Evolutionary conservation across 1,140 invertebrate genomes (phyloP), one percentile per base, ranked within the genome.

Genomic region (Trichonephila clavata): DNA sequence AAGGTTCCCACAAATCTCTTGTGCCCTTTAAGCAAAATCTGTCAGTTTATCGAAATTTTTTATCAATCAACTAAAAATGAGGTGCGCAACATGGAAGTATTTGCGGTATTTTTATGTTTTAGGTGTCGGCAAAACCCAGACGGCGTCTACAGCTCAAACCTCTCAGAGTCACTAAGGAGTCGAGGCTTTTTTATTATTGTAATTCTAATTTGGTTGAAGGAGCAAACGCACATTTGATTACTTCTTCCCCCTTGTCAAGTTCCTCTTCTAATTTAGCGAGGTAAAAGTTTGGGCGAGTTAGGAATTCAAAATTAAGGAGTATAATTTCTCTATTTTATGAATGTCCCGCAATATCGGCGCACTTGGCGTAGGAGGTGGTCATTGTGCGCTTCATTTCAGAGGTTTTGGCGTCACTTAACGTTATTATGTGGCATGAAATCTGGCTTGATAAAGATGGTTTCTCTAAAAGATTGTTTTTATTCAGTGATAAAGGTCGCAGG

Each of bases 191-290:
- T 39, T 77, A 77, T 77, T 77, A 77, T 77, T 77, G 32, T 77
- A 77, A 77, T 77, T 77, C 27, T 77, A 77, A 77, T 77, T 77
- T 77, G 32, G 71, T 77, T 18, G 71, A 77, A 77, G 71, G 71
- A 77, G 71, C 71, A 32, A 77, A 77, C 18, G 71, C 71, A 77
- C 14, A 32, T 18, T 63, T 18, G 61, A 63, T 63, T 63, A 21
- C 61, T 32, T 16, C 27, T 16, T 77, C 71, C 71, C 71, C 27
- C 71, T 32, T 32, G 24, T 18, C 71, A 77, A 77, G 32, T 77
- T 77, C 71, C 32, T 77, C 16, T 32, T 77, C 71, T 27, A 77
- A 39, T 77, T 77, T 77, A 77, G 71, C 32, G 71, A 16, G 6
- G 6, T 27, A 32, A 77, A 39, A 77, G 71, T 77, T 32, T 32